Evolutionary conservation across 2,113 vertebrate species (phyloP), one percentile per base, ranked within the genome.

Genomic region (Campylomormyrus numenius): DNA sequence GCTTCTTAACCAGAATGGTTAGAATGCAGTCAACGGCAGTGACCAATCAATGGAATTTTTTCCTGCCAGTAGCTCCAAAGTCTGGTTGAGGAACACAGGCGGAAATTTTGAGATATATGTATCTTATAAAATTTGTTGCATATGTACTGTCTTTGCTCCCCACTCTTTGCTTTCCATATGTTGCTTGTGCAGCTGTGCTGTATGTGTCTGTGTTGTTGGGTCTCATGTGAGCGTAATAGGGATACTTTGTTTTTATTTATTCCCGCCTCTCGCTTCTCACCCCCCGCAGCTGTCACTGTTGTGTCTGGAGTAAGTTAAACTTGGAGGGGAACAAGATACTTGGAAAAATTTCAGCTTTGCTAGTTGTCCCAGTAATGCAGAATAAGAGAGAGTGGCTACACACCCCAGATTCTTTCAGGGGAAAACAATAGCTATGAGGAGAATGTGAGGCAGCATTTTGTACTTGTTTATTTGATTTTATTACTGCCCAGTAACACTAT

Each of bases 251-350:
- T 98, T 97, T 97, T 97, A 97, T 98, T 97, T 97, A 96, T 97
- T 95, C 96, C 93, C 1, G 11, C 88, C 88, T 17, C 91, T 66
- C 88, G 58, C 21, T 39, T 70, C 24, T 48, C 88, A n/a, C 66
- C 90, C 94, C 88, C 92, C 92, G 93, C 98, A 98, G 97, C 97
- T 99, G 98, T 98, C 96, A 95, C 94, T 98, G 98, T 99, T 98
- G 97, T 98, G 98, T 98, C 98, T 99, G 97, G 96, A 95, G 96
- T 90, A 94, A 85, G 92, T 91, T 95, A 94, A 95, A 95, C 95
- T 89, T 92, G 90, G 92, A 92, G 11, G 90, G 95, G 94, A 95
- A 97, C 85, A 74, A 15, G 95, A 96, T 95, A 94, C 93, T 48
- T 94, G 95, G 96, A 97, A 95, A 96, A 94, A 92, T 94, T 93